Evolutionary conservation across 2,113 vertebrate genomes (phyloP), one percentile per base, ranked within the genome.

Genomic region (Cebus imitator): DNA sequence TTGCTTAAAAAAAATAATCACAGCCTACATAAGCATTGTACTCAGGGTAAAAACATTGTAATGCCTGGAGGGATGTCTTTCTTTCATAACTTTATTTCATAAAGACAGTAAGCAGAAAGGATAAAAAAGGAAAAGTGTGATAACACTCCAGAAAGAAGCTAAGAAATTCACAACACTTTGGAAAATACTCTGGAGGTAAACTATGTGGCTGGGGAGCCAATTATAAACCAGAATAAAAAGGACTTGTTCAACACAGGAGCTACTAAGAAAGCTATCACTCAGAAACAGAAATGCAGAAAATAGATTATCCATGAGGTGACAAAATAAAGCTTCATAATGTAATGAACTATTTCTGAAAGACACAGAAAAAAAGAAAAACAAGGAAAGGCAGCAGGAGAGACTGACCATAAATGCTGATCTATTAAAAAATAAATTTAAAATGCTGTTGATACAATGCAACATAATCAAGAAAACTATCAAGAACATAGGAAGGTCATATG

Each of bases 201-300:
- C n/a, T 55, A 2, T 95, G 50, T 89, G 70, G 76, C 70, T 90
- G 58, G 81, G 16, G 68, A 25, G 23, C 95, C 94, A 97, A 94
- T 98, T 96, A 98, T 43, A 75, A 94, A 89, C 57, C 45, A 17
- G 91, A 98, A 94, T 64, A 64, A 57, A 98, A 85, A 86, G 17
- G n/a, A 78, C 79, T 12, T 27, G 0, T 83, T 78, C 27, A 25
- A 84, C 61, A 61, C 0, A 80, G 84, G 78, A 10, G 73, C 52
- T 92, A 61, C 86, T 86, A 91, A 89, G 18, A 92, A 73, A 30
- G 84, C 40, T 94, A 25, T 90, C 73, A 55, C 58, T 55, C 72
- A 87, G 82, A 95, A 97, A 55, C 66, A 50, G 8, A 87, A 25
- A 92, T 57, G 0, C 43, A 96, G 72, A 8, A 70, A 87, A 92